A percentile compares a stretch with the other conserved stretches of the same genome.
These are phyloP conservation scores for Phoeniculus purpureus DNA, from an alignment of 2,797 vertebrate genomes.

Conservation along the genomic window DNA sequence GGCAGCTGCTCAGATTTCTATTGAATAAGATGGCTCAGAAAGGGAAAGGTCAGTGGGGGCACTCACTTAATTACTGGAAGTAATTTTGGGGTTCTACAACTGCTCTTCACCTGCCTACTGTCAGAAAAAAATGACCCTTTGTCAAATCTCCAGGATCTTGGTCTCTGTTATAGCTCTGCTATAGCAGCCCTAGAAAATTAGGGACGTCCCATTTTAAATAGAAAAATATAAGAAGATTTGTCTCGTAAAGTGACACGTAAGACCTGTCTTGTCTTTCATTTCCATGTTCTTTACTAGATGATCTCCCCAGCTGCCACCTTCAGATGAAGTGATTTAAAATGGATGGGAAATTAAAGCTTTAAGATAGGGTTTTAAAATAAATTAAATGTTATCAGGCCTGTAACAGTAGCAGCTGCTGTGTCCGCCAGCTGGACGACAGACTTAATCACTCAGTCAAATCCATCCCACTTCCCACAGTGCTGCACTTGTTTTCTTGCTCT, in stretches of 20 bases:
- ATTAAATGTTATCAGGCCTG: constrained; percentile 34
- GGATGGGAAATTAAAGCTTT: constrained; percentile 49
- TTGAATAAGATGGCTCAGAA: not conserved
- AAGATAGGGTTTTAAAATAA: constrained; percentile 38
- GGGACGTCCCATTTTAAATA: not conserved
- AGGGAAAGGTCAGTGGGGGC: not conserved
- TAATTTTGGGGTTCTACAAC: not conserved
- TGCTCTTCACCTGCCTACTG: not conserved
- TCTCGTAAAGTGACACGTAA: constrained; percentile 10
- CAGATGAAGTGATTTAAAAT: constrained; percentile 22
- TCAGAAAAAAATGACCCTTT: not conserved
- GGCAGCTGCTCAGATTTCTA: not conserved
- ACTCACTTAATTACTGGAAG: not conserved
- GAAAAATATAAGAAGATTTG: constrained; percentile 10
- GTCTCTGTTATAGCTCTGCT: not conserved
- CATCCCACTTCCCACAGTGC: not conserved
- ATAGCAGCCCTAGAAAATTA: not conserved
- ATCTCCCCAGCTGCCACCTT: constrained; percentile 35
- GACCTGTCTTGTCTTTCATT: not conserved
- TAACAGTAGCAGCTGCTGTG: constrained; percentile 41
- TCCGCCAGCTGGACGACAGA: constrained; percentile 4
- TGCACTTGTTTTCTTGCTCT: not conserved
- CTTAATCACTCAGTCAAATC: constrained; percentile 24
- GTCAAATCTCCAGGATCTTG: not conserved
- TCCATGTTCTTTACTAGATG: not conserved